Evolutionary conservation across 2,113 vertebrate species (phyloP).

Genomic region (Nycticorax nycticorax): DNA sequence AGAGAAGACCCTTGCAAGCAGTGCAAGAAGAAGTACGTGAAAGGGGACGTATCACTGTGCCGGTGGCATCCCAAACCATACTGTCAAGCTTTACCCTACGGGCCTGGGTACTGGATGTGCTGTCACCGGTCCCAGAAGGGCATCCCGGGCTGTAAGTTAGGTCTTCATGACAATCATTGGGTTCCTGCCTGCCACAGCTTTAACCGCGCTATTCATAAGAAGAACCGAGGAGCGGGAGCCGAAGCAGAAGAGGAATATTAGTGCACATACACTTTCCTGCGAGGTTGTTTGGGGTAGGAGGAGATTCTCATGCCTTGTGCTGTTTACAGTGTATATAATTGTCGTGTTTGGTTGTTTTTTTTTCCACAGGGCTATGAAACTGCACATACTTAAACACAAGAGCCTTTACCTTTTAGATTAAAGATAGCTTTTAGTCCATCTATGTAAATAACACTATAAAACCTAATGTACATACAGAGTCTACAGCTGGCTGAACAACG

Average conservation of each 20-base stretch:
- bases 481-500: constrained; percentile 70
- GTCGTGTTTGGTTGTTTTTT: constrained; percentile 18
- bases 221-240: constrained; percentile 64
- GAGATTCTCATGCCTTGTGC: constrained; percentile 79
- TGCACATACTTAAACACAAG: constrained; percentile 77
- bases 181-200: constrained; percentile 91
- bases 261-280: constrained; percentile 32
- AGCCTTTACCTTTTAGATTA: constrained; percentile 78
- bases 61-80: constrained; percentile 97
- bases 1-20: constrained; percentile 96
- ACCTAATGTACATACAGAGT: constrained; percentile 70
- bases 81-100: constrained; percentile 92
- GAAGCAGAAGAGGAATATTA: constrained; percentile 80
- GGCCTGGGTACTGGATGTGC: constrained; percentile 97
- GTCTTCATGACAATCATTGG: constrained; percentile 98
- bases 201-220: constrained; percentile 85
- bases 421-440: constrained; percentile 75
- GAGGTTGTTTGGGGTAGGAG: constrained; percentile 46
- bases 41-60: constrained; percentile 92
- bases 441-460: constrained; percentile 76
- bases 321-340: constrained; percentile 94
- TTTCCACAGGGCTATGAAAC: constrained; percentile 76
- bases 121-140: constrained; percentile 87
- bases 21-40: constrained; percentile 89
- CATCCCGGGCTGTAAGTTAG: constrained; percentile 89